Percentiles rank a stretch among this genome's conserved stretches.
These are phyloP conservation scores for Ochotona princeps DNA, from an alignment of 2,113 vertebrate species.

Conservation along the genomic window DNA sequence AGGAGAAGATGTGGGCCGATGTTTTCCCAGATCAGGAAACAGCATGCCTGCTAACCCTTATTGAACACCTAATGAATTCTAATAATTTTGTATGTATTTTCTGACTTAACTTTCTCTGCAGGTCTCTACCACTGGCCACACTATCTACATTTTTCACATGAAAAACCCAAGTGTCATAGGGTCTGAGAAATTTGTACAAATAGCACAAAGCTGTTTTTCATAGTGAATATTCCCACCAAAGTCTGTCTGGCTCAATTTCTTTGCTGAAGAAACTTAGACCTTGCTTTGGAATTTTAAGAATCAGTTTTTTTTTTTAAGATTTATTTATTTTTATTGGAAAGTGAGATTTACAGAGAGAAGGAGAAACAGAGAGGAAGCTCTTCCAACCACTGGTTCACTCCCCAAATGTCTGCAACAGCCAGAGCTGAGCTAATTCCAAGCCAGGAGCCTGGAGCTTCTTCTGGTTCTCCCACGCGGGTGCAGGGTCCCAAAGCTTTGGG, in stretches of 20 bases:
- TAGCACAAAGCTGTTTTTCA: background rate
- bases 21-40: background rate
- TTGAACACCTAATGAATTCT: background rate
- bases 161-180: background rate
- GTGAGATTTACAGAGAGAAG: no score
- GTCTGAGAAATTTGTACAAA: background rate
- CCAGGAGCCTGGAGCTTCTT: no score
- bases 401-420: no score
- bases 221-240: background rate
- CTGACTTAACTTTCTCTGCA: background rate
- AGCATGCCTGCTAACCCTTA: background rate
- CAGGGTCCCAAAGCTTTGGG: no score
- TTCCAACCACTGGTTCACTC: no score
- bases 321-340: no score
- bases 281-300: no score
- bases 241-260: background rate
- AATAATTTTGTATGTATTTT: background rate
- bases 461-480: no score
- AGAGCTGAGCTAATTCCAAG: no score
- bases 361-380: no score
- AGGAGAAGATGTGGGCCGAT: background rate
- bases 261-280: background rate
- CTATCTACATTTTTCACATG: conserved; percentile 23
- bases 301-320: no score
- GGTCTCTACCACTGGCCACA: no score